Evolutionary conservation across 1,140 invertebrate species (phyloP), one percentile per base, ranked within the genome.

Genomic region (Heliothis virescens): DNA sequence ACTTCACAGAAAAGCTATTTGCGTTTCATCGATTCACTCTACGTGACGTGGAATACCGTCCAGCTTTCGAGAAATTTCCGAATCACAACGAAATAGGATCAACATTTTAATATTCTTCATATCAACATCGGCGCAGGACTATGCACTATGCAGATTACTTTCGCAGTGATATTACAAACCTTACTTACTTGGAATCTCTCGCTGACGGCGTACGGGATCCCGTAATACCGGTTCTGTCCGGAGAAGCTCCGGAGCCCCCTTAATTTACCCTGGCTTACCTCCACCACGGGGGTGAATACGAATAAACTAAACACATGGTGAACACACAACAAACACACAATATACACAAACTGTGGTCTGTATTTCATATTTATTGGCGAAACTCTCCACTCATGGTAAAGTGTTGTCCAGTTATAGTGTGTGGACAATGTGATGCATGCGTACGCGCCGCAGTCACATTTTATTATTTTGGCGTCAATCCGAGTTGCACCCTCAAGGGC

Each of bases 161-260:
- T 29, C 29, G 74, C 41, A 65, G 47, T 69, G 21, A 50, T 48
- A 67, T 67, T 67, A 48, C 63, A 48, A 48, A 18, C 41, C 16
- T 13, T 71, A 86, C 86, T 86, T 47, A 92, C 91, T 84, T 91
- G 85, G 80, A 91, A 92, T 73, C 90, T 88, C 34, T 87, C 57
- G 73, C 86, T 87, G 12, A 74, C 78, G 1, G 87, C 89, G 26
- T 91, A 92, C 9, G 89, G 90, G 77, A 92, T 90, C 2, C 90
- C 86, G 15, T 87, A 87, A 79, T 86, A 92, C 29, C 84, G 82
- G 73, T 90, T 85, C 59, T 88, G 86, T 2, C 87, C 86, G 10
- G 83, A 83, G n/a, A 83, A 34, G 21, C 82, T 82, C 3, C 87
- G 77, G 11, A 89, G 34, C 7, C 91, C 91, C 18, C 91, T 83